A percentile compares a stretch with the other conserved stretches of the same genome.
Evolutionary conservation across 2,888 invertebrate species (phyloP).

Genomic region (Physocephala rufipes): DNA sequence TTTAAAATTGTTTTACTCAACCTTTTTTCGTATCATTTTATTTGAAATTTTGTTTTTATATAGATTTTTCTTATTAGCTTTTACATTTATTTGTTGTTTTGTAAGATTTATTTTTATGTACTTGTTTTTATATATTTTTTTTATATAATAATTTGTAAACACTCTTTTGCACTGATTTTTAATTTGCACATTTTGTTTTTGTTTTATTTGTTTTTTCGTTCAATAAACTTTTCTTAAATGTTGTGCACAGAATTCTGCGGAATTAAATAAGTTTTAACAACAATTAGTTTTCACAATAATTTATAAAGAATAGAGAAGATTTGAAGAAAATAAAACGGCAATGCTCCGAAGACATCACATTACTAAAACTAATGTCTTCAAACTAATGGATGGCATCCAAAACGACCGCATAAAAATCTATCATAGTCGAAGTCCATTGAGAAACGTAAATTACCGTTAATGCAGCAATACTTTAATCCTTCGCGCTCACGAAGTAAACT

Average conservation of each 20-base stretch:
- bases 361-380: too few relatives aligned
- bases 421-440: background rate
- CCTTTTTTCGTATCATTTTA: background rate
- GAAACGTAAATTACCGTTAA: too few relatives aligned
- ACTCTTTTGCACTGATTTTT: slow-evolving; percentile 28
- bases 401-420: background rate
- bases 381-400: background rate
- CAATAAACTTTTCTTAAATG: background rate
- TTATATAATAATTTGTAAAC: slow-evolving; percentile 13
- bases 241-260: background rate
- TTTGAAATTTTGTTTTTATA: slow-evolving; percentile 1
- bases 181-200: slow-evolving; percentile 38
- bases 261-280: background rate
- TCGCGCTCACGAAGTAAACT: too few relatives aligned
- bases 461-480: too few relatives aligned
- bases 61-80: slow-evolving; percentile 16
- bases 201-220: slow-evolving; percentile 12
- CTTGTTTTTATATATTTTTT: slow-evolving; percentile 15
- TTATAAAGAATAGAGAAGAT: background rate
- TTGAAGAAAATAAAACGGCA: background rate
- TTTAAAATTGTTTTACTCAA: slow-evolving; percentile 19
- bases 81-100: slow-evolving; percentile 14
- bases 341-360: background rate
- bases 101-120: too few relatives aligned
- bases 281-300: background rate